Base-by-base conservation (phyloP, 2,797 vertebrate species). In the Malurus leucopterus region DNA sequence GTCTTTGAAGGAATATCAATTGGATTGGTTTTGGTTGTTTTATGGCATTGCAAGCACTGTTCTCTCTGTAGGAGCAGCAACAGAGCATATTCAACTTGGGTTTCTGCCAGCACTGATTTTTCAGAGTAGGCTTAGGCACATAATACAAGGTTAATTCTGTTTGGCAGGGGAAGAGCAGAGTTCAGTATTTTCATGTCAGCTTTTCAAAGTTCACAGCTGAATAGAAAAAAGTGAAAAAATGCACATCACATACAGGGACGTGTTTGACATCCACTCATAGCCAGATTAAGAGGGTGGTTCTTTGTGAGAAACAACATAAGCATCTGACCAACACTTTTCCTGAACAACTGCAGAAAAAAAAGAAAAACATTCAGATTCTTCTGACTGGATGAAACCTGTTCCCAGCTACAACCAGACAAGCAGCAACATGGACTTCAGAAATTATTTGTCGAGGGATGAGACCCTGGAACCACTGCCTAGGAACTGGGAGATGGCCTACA, bases 401-500 rank as follows among this genome's bases (percentile, higher is more conserved):
- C 99, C 99, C 90, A 99, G 99, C 97, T 99, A 99, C 97, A 98
- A 96, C 95, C 99, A 99, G 96, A 98, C 98, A 84, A 95, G 97
- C 96, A 98, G 98, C 55, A 97, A 97, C 90, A 98, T 99, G 98
- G 99, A 99, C 96, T 96, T 98, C 94, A 98, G 98, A 47, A 97
- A 98, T n/a, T 96, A 98, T 29, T 96, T 99, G 92, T 98, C 98
- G 0, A 98, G 97, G 95, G 98, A 99, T 54, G 99, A 99, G 32
- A 98, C 96, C 92, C 97, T 99, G 97, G 99, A 99, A 70, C 98
- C 99, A 1, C 95, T 99, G 88, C 99, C 99, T 62, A 98, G 98
- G 95, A 99, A 98, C 96, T 99, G 99, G 99, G 99, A 99, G 95
- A 99, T 99, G 99, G 99, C 99, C 95, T 99, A 99, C 97, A 99